Evolutionary conservation across 53 echinoderm and acorn worm genomes (phyloP), one percentile per base, ranked within the genome.

Genomic region (Actinopyga echinites): DNA sequence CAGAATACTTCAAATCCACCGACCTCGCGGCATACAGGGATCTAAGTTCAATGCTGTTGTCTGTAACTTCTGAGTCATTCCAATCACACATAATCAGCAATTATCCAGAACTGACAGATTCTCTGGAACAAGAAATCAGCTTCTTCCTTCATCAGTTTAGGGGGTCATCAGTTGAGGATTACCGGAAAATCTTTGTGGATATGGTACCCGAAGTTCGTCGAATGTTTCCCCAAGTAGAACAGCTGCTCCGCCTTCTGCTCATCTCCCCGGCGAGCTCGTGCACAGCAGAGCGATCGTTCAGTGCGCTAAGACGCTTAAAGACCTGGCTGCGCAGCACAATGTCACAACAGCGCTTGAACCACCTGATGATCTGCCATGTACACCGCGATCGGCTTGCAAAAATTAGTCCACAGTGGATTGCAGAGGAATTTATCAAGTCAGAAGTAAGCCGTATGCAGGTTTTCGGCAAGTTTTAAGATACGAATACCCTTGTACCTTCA

Each of bases 301-400:
- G 89, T 65, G 89, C 89, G 5, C 74, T 84, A 6, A 66, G 89
- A 56, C 79, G 84, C 17, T 45, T 84, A 33, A 84, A 85, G 56
- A 89, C 89, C 20, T 89, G 89, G 89, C 85, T 85, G 2, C 65
- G 89, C 15, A 49, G 29, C 49, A 89, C 89, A 0, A 91, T 91
- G 91, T 84, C 33, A 52, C 87, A 91, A 42, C 33, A 87, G 64
- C 53, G 84, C 21, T 75, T 91, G 9, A 91, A 87, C 60, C 77
- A 79, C 24, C 31, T 81, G 4, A 85, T 85, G 84, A 57, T 87
- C 28, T 91, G 91, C 64, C 83, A 91, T 68, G 79, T 91, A 9
- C 91, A 86, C 45, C 35, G 67, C 20, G 89, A 85, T 23, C 24
- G 73, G 42, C 49, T 89, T 17, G 85, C 79, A 56, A 55, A 21